Percentiles rank a stretch among this genome's conserved stretches.
These are phyloP conservation scores for Adelphocoris suturalis DNA, from an alignment of 2,888 invertebrate genomes.

Conservation along the genomic window DNA sequence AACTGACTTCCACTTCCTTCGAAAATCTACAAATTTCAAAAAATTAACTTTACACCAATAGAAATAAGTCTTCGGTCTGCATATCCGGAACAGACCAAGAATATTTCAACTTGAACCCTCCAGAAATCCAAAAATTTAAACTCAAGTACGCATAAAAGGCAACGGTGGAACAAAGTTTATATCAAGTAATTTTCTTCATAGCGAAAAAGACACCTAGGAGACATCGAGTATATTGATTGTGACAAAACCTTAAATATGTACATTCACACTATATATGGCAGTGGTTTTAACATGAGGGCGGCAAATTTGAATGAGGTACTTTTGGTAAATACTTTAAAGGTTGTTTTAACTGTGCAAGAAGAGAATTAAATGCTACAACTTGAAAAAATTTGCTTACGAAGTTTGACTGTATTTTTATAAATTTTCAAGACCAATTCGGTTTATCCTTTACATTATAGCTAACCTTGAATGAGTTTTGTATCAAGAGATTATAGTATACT, in stretches of 20 bases:
- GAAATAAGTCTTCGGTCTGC: slow-evolving; percentile 51
- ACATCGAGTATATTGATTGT: slow-evolving; percentile 34
- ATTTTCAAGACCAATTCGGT: too few relatives aligned
- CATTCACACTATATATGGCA: slow-evolving; percentile 40
- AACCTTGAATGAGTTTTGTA: neutral
- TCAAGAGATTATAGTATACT: neutral
- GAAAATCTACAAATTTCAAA: neutral
- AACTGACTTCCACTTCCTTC: neutral
- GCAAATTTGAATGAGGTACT: slow-evolving; percentile 50
- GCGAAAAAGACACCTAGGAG: neutral
- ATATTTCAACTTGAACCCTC: slow-evolving; percentile 11
- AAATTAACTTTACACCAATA: neutral
- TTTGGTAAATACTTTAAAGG: neutral
- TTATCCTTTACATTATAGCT: neutral
- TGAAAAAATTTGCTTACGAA: neutral
- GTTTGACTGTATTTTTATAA: neutral
- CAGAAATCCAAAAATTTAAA: neutral
- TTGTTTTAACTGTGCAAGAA: neutral
- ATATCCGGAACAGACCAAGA: slow-evolving; percentile 15
- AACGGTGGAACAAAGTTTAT: slow-evolving; percentile 16
- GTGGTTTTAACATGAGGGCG: slow-evolving; percentile 54
- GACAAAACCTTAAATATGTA: neutral
- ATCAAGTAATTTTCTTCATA: neutral
- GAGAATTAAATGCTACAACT: neutral
- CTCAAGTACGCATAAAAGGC: neutral